Evolutionary conservation across 2,113 vertebrate species (phyloP).

Genomic region (Pomatostomus ruficeps): DNA sequence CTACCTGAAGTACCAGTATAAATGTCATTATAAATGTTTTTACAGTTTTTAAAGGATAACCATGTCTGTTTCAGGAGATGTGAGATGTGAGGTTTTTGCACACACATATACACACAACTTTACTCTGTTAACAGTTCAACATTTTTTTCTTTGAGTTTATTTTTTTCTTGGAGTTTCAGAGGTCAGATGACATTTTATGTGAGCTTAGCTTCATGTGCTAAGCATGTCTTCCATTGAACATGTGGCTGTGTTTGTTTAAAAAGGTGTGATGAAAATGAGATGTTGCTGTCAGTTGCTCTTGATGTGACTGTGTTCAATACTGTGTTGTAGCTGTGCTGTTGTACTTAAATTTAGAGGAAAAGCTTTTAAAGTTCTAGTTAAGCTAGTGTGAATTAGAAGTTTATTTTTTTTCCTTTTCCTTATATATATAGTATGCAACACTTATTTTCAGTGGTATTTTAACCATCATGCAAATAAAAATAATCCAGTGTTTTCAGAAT

Average conservation of each 20-base stretch:
- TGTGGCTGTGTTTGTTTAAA: constrained; percentile 55
- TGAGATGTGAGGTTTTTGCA: neutral
- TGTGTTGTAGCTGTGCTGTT: constrained; percentile 1
- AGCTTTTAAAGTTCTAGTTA: neutral
- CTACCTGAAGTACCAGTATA: neutral
- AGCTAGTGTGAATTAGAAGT: neutral
- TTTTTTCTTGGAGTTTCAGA: neutral
- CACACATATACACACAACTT: neutral
- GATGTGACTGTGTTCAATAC: constrained; percentile 13
- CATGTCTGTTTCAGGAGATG: neutral
- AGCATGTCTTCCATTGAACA: neutral
- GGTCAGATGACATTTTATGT: neutral
- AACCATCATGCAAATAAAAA: neutral
- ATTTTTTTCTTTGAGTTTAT: neutral
- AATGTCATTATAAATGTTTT: neutral
- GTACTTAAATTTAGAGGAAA: neutral
- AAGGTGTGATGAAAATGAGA: constrained; percentile 26
- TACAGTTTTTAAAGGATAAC: neutral
- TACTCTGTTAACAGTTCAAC: neutral
- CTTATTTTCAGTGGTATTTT: neutral
- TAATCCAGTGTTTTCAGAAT: neutral
- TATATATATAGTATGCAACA: neutral
- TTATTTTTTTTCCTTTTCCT: neutral
- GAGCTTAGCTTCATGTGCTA: neutral
- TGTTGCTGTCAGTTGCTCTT: neutral